Evolutionary conservation across 2,797 vertebrate species (phyloP), one percentile per base, ranked within the genome.

Genomic region (Tiaroga cobitis): DNA sequence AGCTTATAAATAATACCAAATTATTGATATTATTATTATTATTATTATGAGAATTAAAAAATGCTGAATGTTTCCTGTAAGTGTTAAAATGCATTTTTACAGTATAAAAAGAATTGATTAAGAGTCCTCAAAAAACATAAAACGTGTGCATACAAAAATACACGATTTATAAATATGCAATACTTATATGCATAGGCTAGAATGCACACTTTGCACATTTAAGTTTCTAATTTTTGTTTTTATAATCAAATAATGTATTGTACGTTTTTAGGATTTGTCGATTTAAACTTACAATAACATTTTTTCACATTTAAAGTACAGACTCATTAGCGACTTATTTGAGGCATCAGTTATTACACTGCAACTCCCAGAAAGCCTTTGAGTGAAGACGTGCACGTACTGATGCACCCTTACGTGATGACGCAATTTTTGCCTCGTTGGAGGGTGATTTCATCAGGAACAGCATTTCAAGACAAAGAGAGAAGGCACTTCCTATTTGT

Each of bases 361-460:
- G 86, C 89, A 88, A 81, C 21, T 87, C 89, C 91, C 91, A 89
- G 8, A 73, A 86, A 16, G 7, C 78, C 5, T 34, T 77, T 46
- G 59, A 26, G 8, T 8, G 29, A 65, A 67, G 29, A 77, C 70
- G 34, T 70, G 68, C 59, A 11, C 13, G 72, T 39, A 29, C 21
- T 49, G 6, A 54, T 46, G 88, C 86, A 85, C 37, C 13, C 88
- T 87, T 77, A 88, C 92, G 92, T 63, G 85, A 87, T 96, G 95
- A 96, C 95, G 95, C 93, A 90, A 78, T 94, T 96, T 96, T 67
- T 96, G 95, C 93, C 95, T 92, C 0, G 95, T 96, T 96, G 95
- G 95, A 96, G 95, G 95, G 93, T 93, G 90, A 90, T 93, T 94
- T 94, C 88, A n/a, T 83, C 51, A 91, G 91, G 92, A 95, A 94